Evolutionary conservation across 2,113 vertebrate genomes (phyloP).

Genomic region (Psammodynastes pulverulentus): DNA sequence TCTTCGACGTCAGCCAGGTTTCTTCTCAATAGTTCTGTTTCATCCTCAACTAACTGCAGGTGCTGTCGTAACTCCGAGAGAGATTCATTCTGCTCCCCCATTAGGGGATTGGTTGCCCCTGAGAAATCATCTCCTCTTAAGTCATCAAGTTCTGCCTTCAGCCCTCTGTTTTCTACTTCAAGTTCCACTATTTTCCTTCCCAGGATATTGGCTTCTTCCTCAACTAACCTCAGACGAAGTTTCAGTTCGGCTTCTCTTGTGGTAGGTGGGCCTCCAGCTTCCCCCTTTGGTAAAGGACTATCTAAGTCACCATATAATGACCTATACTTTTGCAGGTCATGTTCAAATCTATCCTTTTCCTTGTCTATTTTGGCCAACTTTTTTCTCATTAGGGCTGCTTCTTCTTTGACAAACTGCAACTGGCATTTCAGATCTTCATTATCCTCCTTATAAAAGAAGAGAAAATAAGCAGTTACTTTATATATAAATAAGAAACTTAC

Average conservation of each 20-base stretch:
- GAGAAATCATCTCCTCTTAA: slow-evolving; percentile 90
- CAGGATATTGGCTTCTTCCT: slow-evolving; percentile 97
- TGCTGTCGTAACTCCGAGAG: slow-evolving; percentile 93
- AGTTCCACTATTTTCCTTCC: slow-evolving; percentile 97
- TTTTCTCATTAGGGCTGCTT: slow-evolving; percentile 94
- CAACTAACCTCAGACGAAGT: slow-evolving; percentile 89
- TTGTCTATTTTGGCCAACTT: slow-evolving; percentile 99
- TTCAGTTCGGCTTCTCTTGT: slow-evolving; percentile 97
- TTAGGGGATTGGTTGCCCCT: slow-evolving; percentile 71
- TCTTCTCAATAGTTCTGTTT: slow-evolving; percentile 91
- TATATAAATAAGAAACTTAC: slow-evolving; percentile 4
- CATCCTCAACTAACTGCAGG: slow-evolving; percentile 95
- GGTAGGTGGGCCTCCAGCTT: slow-evolving; percentile 93
- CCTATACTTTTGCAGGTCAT: slow-evolving; percentile 94
- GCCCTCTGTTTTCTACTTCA: slow-evolving; percentile 94
- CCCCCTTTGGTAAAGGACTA: slow-evolving; percentile 96
- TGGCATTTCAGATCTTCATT: slow-evolving; percentile 96
- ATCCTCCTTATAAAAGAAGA: slow-evolving; percentile 80
- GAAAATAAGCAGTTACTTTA: neutral
- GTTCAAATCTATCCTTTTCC: slow-evolving; percentile 95
- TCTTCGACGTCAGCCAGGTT: slow-evolving; percentile 96
- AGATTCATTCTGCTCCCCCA: slow-evolving; percentile 90
- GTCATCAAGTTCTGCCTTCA: slow-evolving; percentile 97
- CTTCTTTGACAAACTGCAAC: slow-evolving; percentile 95
- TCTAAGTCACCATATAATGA: slow-evolving; percentile 98